These are phyloP conservation scores for Mohoua ochrocephala DNA, from an alignment of 2,113 vertebrate genomes.

Conservation along the genomic window DNA sequence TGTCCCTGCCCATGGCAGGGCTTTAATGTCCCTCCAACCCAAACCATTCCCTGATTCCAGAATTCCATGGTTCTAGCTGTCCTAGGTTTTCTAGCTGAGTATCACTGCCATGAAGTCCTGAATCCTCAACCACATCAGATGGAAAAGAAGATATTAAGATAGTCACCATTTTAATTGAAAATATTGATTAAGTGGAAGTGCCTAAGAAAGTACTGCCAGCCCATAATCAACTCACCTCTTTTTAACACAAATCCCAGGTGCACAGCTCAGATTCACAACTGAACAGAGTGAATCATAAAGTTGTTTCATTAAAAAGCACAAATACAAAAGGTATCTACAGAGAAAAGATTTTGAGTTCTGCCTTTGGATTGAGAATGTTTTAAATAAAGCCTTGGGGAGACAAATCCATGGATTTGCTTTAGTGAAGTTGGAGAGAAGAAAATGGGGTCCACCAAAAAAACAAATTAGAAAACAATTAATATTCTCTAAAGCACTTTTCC, in stretches of 20 bases:
- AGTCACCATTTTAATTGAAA: background rate
- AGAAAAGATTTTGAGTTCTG: background rate
- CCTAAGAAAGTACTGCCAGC: background rate
- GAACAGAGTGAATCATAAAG: background rate
- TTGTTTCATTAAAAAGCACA: background rate
- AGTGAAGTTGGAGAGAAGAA: background rate
- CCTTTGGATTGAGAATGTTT: background rate
- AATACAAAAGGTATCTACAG: background rate
- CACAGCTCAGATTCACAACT: background rate
- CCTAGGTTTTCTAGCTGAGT: background rate
- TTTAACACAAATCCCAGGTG: background rate
- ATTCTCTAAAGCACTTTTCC: background rate
- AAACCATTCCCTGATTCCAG: background rate
- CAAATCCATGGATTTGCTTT: background rate
- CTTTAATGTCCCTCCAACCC: background rate
- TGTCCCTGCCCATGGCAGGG: background rate
- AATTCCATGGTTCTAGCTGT: background rate
- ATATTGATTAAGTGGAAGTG: background rate
- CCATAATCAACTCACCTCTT: background rate
- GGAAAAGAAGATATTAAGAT: background rate
- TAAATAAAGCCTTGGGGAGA: background rate
- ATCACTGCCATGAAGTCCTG: background rate
- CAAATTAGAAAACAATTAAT: background rate
- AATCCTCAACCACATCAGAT: background rate
- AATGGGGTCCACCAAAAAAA: background rate